Evolutionary conservation across 92 coral and sea anemone genomes (phyloP).

Genomic region (Porites cylindrica): DNA sequence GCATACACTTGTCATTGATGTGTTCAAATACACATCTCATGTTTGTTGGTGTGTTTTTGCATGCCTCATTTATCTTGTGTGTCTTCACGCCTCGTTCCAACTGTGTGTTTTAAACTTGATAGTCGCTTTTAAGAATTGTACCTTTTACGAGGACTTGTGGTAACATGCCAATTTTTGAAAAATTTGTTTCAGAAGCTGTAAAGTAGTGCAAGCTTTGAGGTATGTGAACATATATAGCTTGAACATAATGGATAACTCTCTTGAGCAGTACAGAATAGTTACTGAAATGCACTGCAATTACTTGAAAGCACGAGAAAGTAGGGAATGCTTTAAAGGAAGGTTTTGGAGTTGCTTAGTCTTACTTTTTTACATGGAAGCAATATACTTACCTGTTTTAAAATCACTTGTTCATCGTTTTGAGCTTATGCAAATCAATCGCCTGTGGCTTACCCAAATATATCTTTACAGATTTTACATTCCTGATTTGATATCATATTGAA

Average conservation of each 20-base stretch:
- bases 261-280: slow-evolving; percentile 42
- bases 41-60: not conserved
- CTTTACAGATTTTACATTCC: slow-evolving; percentile 49
- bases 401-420: slow-evolving; percentile 37
- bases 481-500: slow-evolving; percentile 9
- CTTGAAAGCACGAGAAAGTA: slow-evolving; percentile 33
- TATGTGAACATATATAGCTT: not conserved
- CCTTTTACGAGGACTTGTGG: slow-evolving; percentile 15
- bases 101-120: not conserved
- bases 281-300: slow-evolving; percentile 35
- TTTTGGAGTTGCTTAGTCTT: slow-evolving; percentile 30
- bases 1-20: too few species aligned
- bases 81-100: slow-evolving; percentile 19
- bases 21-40: too few species aligned
- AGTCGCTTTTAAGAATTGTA: not conserved
- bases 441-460: slow-evolving; percentile 51
- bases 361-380: slow-evolving; percentile 23
- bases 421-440: slow-evolving; percentile 31
- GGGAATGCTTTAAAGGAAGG: slow-evolving; percentile 33
- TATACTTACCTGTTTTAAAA: slow-evolving; percentile 35
- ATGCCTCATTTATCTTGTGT: slow-evolving; percentile 23
- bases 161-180: not conserved
- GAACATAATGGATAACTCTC: slow-evolving; percentile 48
- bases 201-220: not conserved
- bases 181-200: slow-evolving; percentile 1